Percentiles rank a stretch among this genome's conserved stretches.
Conservation (phyloP, 2,113 vertebrate genomes). For the Lepisosteus osseus region DNA sequence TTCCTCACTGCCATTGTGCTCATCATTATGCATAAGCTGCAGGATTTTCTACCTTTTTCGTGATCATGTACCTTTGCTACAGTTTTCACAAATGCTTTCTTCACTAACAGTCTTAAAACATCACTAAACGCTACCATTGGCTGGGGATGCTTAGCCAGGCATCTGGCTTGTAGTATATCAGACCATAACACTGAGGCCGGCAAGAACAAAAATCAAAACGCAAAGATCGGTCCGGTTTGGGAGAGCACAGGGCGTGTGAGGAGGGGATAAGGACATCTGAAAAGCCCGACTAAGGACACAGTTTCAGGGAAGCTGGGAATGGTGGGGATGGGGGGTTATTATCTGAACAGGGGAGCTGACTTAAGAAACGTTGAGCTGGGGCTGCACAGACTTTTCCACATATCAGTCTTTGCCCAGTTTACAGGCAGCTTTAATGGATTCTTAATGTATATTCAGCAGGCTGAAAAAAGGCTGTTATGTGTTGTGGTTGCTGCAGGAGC, state of each 20-base stretch:
- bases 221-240: conserved; percentile 11
- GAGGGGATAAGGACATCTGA: not conserved
- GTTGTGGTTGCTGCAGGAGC: conserved; percentile 68
- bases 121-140: conserved; percentile 3
- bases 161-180: conserved; percentile 19
- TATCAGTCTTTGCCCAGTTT: conserved; percentile 12
- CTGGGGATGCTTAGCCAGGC: conserved; percentile 18
- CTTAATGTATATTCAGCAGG: conserved; percentile 55
- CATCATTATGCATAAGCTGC: too few species aligned
- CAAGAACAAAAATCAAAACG: conserved; percentile 20
- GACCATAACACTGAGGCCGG: conserved; percentile 18
- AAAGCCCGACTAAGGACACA: not conserved
- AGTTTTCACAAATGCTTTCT: not conserved
- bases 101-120: conserved; percentile 2
- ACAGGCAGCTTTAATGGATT: conserved; percentile 40
- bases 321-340: not conserved
- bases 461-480: conserved; percentile 57
- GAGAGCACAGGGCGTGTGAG: conserved; percentile 17
- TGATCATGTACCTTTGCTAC: not conserved
- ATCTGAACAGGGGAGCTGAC: conserved; percentile 10
- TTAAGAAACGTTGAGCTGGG: not conserved
- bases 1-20: too few species aligned
- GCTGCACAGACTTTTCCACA: conserved; percentile 14
- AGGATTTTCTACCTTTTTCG: too few species aligned
- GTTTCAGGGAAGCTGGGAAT: not conserved